Conservation (phyloP, 2,113 vertebrate genomes). For the Murina feae region DNA sequence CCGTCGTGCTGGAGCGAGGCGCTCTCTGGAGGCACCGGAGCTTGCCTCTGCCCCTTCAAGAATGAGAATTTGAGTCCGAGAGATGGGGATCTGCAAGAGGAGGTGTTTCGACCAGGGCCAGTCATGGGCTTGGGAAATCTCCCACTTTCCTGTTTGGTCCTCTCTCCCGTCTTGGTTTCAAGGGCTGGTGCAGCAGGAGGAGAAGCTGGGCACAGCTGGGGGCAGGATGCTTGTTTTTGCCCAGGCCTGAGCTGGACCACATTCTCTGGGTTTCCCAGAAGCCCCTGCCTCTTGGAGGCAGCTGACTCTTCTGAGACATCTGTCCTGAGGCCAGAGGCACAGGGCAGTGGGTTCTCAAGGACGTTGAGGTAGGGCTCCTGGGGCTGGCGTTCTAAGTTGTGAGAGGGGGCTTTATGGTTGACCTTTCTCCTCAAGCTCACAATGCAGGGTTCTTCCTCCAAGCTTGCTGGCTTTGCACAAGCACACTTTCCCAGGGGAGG, state of each 20-base stretch:
- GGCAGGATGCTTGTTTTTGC: conserved; percentile 25
- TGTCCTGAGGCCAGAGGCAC: conserved; percentile 73
- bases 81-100: background rate
- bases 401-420: conserved; percentile 63
- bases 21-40: conserved; percentile 66
- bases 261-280: background rate
- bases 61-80: conserved; percentile 84
- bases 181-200: background rate
- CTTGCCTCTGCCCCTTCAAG: conserved; percentile 78
- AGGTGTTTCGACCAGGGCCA: background rate
- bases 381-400: conserved; percentile 79
- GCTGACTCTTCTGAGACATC: conserved; percentile 81
- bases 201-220: background rate
- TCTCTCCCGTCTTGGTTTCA: background rate
- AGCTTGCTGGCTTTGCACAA: conserved; percentile 67
- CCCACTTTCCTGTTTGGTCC: background rate
- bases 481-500: conserved; percentile 38
- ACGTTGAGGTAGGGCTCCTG: conserved; percentile 84
- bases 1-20: conserved; percentile 80
- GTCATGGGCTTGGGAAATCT: background rate
- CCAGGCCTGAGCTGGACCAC: background rate
- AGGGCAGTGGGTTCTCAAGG: conserved; percentile 78
- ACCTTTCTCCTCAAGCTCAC: conserved; percentile 80
- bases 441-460: conserved; percentile 81
- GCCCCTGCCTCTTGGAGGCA: background rate